Evolutionary conservation across 1,140 invertebrate species (phyloP), one percentile per base, ranked within the genome.

Genomic region (Ceratoteleas bidentatus): DNA sequence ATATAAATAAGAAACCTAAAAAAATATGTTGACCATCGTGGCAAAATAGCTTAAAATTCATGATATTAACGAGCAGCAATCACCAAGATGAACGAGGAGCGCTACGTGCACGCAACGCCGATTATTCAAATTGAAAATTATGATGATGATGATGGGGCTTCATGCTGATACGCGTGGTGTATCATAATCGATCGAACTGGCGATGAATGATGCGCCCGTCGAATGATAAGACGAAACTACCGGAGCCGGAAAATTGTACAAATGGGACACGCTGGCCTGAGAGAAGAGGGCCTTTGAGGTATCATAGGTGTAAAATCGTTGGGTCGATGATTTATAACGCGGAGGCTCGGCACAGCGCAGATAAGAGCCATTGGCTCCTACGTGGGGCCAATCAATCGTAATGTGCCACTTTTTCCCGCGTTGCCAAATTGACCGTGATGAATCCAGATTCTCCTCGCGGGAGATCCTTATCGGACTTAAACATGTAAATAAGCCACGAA

Each of bases 171-270:
- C 72, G 68, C 72, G 80, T 84, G 52, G 87, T 87, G 86, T 84
- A 90, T 90, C 88, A 90, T 88, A 87, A 88, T 91, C 84, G 72
- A 75, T 87, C 85, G 88, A 88, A 88, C 87, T 24, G 47, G 56
- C 8, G 52, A 68, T 68, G 53, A 56, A 47, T 56, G 45, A 68
- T 68, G 64, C 13, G 40, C 36, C 53, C 53, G 40, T 68, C 64
- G 53, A 58, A 69, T 69, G 65, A 69, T 69, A 69, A 70, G 56
- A 11, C n/a, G 32, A 56, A 57, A 16, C 16, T 57, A 49, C 24
- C 38, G 15, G 40, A 66, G 64, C 40, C 15, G 54, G 54, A 69
- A 69, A 69, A 58, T 10, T 8, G 13, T 45, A 58, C 54, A 38
- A 49, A 49, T 47, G 32, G 14, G 32, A 32, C n/a, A 38, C 14